These are phyloP conservation scores for Thalassarche chlororhynchos DNA, from an alignment of 2,113 vertebrate species.

Conservation along the genomic window DNA sequence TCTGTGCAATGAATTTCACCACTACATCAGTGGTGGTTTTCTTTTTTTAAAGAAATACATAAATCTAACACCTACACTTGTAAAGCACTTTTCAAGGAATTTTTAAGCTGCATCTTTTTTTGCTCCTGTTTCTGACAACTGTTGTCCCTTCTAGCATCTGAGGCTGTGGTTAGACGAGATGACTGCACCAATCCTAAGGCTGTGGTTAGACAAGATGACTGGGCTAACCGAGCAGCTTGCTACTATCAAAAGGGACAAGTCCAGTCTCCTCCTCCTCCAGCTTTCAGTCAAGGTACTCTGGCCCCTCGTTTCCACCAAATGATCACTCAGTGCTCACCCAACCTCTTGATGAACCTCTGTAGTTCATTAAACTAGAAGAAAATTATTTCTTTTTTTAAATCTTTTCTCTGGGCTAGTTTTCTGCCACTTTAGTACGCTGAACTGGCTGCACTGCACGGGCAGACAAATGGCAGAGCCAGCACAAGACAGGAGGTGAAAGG, in stretches of 20 bases:
- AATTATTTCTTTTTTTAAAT: fast-evolving
- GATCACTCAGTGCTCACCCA: background rate
- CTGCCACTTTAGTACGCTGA: background rate
- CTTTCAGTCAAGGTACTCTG: background rate
- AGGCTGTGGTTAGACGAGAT: background rate
- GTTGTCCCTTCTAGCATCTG: background rate
- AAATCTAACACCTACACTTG: background rate
- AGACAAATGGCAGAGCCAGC: background rate
- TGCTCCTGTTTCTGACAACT: background rate
- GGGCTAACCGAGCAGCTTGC: background rate
- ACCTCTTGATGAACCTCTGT: background rate
- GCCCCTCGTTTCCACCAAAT: background rate
- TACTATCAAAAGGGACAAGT: background rate
- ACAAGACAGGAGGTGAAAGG: background rate
- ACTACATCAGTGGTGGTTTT: background rate
- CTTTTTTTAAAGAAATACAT: background rate
- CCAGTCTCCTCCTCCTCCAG: background rate
- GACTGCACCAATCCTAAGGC: background rate
- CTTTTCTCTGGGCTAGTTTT: background rate
- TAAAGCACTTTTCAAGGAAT: background rate
- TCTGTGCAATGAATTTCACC: background rate
- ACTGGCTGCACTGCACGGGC: fast-evolving
- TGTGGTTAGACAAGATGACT: background rate
- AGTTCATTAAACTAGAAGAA: background rate
- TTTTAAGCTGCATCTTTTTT: background rate